These are phyloP conservation scores for Arizona elegans DNA, from an alignment of 2,113 vertebrate species.

Conservation along the genomic window DNA sequence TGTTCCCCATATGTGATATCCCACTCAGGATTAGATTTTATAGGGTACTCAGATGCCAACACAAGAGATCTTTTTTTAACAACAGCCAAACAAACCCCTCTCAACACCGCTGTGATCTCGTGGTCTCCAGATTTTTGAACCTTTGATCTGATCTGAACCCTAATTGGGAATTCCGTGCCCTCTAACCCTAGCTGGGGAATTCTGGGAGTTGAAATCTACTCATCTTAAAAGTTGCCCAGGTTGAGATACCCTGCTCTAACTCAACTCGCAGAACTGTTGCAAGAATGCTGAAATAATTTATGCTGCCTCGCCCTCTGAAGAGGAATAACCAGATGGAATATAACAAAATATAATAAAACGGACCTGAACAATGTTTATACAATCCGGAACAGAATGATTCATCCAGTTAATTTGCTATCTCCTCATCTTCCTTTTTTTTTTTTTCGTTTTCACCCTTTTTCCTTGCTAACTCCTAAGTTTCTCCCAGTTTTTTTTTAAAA, in stretches of 20 bases:
- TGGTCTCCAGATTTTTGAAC: neutral
- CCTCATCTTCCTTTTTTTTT: no score
- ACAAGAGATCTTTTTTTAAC: no score
- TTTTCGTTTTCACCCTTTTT: neutral
- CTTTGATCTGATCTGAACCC: neutral
- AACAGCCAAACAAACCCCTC: no score
- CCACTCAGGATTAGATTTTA: no score
- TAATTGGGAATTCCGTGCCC: neutral
- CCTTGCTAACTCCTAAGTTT: neutral
- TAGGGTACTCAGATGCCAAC: no score
- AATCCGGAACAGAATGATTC: neutral
- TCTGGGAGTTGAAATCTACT: neutral
- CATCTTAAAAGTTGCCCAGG: neutral
- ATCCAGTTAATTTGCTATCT: neutral
- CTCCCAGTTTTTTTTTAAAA: neutral
- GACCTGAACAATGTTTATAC: neutral
- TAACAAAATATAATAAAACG: neutral
- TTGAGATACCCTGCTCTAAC: neutral
- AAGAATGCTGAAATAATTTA: neutral
- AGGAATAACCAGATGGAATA: neutral
- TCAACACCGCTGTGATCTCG: neutral
- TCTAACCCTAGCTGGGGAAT: neutral
- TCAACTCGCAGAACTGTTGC: neutral
- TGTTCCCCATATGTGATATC: no score
- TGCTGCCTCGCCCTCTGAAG: neutral